These are phyloP conservation scores for Habrosyne pyritoides DNA, from an alignment of 2,888 invertebrate genomes.

Conservation along the genomic window DNA sequence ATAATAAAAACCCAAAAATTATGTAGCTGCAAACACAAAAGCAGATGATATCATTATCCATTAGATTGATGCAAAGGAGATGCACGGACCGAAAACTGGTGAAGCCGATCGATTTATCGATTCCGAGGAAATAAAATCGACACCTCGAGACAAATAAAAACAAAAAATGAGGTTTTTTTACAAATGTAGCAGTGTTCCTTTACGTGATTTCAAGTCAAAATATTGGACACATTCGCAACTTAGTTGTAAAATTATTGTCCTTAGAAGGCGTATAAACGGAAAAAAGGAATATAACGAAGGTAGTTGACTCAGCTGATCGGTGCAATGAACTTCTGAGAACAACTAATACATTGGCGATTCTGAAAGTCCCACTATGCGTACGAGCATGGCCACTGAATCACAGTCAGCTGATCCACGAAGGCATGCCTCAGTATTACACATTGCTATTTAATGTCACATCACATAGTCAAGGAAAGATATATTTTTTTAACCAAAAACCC, in stretches of 20 bases:
- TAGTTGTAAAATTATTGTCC: constrained; percentile 55
- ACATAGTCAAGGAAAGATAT: not conserved
- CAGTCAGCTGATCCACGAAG: constrained; percentile 36
- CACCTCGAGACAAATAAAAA: constrained; percentile 18
- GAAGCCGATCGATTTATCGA: constrained; percentile 38
- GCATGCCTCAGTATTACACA: constrained; percentile 10
- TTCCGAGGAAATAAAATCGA: constrained; percentile 30
- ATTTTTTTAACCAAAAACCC: not conserved
- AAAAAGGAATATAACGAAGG: constrained; percentile 48
- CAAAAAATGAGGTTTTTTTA: constrained; percentile 19
- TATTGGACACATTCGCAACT: constrained; percentile 58
- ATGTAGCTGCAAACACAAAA: constrained; percentile 37
- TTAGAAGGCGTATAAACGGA: constrained; percentile 29
- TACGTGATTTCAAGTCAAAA: constrained; percentile 53
- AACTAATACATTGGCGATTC: constrained; percentile 50
- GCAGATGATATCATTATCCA: constrained; percentile 59
- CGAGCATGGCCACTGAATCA: constrained; percentile 49
- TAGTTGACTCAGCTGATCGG: constrained; percentile 75
- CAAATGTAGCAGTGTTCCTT: constrained; percentile 36
- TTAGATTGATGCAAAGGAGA: constrained; percentile 48
- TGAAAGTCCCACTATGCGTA: constrained; percentile 44
- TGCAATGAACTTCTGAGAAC: constrained; percentile 71
- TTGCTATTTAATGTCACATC: not conserved
- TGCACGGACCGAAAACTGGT: constrained; percentile 37
- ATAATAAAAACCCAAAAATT: not conserved